Percentiles rank a stretch among this genome's conserved stretches.
phyloP scores from a whole-genome alignment of 2,797 vertebrate genomes.

The Tenualosa ilisha region DNA sequence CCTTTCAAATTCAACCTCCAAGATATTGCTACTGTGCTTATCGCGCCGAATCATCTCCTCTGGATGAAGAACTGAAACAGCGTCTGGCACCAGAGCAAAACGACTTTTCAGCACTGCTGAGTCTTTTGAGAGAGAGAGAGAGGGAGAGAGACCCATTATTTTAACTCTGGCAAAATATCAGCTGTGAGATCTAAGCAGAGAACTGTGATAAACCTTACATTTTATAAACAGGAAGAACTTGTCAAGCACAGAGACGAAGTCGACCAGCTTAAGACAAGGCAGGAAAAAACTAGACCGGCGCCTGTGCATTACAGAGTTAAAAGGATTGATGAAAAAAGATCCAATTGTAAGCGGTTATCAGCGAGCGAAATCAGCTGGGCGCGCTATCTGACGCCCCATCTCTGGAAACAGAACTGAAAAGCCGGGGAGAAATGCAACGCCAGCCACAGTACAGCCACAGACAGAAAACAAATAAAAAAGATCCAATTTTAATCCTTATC shows the following conservation, averaged over 20 bases:
- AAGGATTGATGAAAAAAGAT: constrained; percentile 72
- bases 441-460: constrained; percentile 69
- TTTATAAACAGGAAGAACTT: constrained; percentile 70
- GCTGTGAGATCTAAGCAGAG: constrained; percentile 58
- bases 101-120: constrained; percentile 60
- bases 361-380: constrained; percentile 71
- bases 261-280: constrained; percentile 46
- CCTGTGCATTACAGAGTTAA: constrained; percentile 69
- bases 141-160: constrained; percentile 38
- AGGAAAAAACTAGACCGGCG: constrained; percentile 41
- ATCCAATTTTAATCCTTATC: constrained; percentile 83
- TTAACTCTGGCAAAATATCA: constrained; percentile 63
- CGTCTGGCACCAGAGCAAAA: constrained; percentile 61
- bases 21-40: constrained; percentile 67
- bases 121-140: constrained; percentile 49
- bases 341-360: constrained; percentile 75
- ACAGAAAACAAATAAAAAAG: constrained; percentile 80
- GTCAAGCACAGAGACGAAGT: constrained; percentile 59
- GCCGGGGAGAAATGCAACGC: constrained; percentile 63
- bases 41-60: constrained; percentile 58
- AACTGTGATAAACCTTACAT: constrained; percentile 64
- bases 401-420: constrained; percentile 75
- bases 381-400: constrained; percentile 75
- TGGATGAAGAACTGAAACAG: constrained; percentile 66
- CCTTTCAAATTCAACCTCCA: constrained; percentile 65